Evolutionary conservation across 1,140 invertebrate genomes (phyloP).

Genomic region (Hormaphis cornu): DNA sequence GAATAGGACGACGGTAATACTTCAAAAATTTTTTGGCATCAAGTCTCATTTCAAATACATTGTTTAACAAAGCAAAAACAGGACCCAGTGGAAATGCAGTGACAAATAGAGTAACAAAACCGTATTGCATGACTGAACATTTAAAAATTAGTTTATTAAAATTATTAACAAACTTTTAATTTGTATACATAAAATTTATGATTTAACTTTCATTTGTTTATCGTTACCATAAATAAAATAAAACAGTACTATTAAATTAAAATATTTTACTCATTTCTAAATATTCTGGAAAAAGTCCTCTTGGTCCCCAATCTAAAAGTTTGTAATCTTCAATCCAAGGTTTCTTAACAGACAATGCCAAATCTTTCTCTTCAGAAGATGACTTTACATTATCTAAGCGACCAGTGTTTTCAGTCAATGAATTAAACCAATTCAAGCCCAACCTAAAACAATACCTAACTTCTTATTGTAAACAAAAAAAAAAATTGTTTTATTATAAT

Average conservation of each 20-base stretch:
- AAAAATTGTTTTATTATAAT: not conserved
- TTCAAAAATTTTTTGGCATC: slow-evolving; percentile 80
- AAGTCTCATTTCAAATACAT: slow-evolving; percentile 78
- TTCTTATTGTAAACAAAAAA: not conserved
- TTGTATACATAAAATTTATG: not conserved
- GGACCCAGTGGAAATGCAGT: slow-evolving; percentile 82
- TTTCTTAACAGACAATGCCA: slow-evolving; percentile 40
- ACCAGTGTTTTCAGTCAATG: slow-evolving; percentile 39
- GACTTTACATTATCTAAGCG: slow-evolving; percentile 39
- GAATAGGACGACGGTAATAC: slow-evolving; percentile 72
- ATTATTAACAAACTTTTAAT: not conserved
- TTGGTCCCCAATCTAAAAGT: slow-evolving; percentile 75
- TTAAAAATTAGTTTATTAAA: slow-evolving; percentile 33
- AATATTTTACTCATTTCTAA: slow-evolving; percentile 79
- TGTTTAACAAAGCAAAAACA: slow-evolving; percentile 78
- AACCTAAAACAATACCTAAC: not conserved
- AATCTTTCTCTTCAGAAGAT: slow-evolving; percentile 38
- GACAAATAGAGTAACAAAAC: slow-evolving; percentile 84
- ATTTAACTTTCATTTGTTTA: not conserved
- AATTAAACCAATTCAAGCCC: slow-evolving; percentile 29
- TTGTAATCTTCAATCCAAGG: slow-evolving; percentile 90
- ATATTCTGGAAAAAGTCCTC: slow-evolving; percentile 92
- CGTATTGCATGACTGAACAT: slow-evolving; percentile 77
- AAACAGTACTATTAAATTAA: not conserved
- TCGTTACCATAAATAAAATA: not conserved